Conservation (phyloP, 2,797 vertebrate genomes). For the Cirrhinus mrigala region DNA sequence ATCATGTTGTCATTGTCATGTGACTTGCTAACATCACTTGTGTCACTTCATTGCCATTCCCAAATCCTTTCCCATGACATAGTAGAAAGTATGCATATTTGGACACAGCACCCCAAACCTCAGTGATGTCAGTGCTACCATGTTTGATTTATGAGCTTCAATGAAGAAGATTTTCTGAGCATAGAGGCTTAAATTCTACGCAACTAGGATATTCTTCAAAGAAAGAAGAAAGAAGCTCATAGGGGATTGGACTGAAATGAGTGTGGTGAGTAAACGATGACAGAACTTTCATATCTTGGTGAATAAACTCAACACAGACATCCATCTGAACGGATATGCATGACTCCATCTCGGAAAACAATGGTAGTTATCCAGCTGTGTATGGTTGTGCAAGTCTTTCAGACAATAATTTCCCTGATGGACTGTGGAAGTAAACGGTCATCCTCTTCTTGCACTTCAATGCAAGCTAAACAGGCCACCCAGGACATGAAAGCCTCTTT, state of each 20-base stretch:
- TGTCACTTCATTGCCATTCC: no score
- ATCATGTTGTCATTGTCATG: neutral
- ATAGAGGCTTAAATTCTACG: neutral
- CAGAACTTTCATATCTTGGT: neutral
- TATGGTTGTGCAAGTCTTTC: slow-evolving; percentile 43
- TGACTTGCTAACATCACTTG: neutral
- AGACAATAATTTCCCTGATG: slow-evolving; percentile 40
- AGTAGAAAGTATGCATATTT: neutral
- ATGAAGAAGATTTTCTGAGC: neutral
- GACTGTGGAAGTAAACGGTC: slow-evolving; percentile 18
- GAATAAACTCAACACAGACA: neutral
- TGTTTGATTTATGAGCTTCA: neutral
- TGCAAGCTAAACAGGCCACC: slow-evolving; percentile 48
- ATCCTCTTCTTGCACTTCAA: slow-evolving; percentile 21
- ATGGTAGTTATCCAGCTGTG: slow-evolving; percentile 45
- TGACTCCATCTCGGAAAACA: slow-evolving; percentile 26
- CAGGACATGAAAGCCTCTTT: slow-evolving; percentile 47
- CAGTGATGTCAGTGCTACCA: neutral
- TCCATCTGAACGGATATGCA: neutral
- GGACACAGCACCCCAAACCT: neutral
- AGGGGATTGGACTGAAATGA: neutral
- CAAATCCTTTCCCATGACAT: neutral
- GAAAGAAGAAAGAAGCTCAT: neutral
- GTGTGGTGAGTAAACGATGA: neutral
- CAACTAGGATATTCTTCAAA: neutral